Conservation (phyloP, 1,140 invertebrate species). For the Eulimnadia texana region DNA sequence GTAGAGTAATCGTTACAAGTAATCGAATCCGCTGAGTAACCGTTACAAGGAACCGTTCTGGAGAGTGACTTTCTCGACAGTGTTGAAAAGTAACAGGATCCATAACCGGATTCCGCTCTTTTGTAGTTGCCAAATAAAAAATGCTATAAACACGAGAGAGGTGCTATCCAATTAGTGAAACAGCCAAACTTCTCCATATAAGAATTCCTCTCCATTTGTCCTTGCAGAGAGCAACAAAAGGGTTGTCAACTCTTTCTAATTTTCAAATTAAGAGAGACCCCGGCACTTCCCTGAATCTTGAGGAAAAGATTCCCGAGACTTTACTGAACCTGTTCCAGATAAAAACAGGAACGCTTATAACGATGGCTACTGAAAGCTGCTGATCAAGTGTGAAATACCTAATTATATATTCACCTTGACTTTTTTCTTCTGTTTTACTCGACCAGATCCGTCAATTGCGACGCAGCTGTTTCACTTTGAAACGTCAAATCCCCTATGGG, state of each 20-base stretch:
- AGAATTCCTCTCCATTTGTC: background rate
- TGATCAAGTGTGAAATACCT: background rate
- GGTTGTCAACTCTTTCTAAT: too few relatives aligned
- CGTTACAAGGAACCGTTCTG: too few relatives aligned
- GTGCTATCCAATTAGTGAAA: background rate
- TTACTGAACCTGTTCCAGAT: background rate
- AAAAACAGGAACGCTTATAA: background rate
- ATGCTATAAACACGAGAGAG: background rate
- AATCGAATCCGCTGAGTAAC: too few relatives aligned
- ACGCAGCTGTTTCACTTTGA: background rate
- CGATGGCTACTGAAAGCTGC: background rate
- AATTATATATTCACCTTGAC: background rate
- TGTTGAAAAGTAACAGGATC: too few relatives aligned
- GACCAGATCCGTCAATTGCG: background rate
- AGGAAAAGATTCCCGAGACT: too few relatives aligned
- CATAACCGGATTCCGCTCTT: too few relatives aligned
- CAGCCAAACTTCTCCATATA: background rate
- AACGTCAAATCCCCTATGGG: background rate
- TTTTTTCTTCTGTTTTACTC: background rate
- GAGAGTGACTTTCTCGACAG: too few relatives aligned
- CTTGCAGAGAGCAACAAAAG: too few relatives aligned
- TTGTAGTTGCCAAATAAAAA: background rate
- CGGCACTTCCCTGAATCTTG: too few relatives aligned
- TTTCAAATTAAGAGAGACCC: too few relatives aligned
- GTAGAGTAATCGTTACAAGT: too few relatives aligned